Conservation (phyloP, 37 sponge, comb jelly and placozoan species). For the Tethya wilhelma region DNA sequence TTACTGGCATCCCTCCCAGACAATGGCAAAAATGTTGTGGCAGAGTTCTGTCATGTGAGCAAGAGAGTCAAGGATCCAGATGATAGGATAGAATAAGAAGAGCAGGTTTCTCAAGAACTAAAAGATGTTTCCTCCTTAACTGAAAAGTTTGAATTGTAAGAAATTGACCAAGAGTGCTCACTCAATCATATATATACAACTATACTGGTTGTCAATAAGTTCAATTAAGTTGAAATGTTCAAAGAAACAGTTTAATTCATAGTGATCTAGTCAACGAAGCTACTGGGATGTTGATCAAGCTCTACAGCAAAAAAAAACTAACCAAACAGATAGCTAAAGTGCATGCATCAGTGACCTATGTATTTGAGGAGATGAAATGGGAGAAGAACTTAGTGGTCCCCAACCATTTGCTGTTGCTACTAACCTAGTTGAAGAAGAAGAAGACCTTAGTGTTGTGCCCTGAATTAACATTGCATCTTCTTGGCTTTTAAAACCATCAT, state of each 20-base stretch:
- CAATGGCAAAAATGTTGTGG: constrained; percentile 39
- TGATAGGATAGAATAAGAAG: neutral
- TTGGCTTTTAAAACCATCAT: no score
- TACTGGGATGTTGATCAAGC: constrained; percentile 6
- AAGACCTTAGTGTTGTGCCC: no score
- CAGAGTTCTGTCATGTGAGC: neutral
- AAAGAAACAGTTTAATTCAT: neutral
- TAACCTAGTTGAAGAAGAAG: no score
- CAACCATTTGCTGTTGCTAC: no score
- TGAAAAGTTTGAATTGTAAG: neutral
- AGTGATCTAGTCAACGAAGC: constrained; percentile 37
- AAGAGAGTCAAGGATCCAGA: neutral
- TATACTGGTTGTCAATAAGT: no score
- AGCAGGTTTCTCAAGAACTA: constrained; percentile 1
- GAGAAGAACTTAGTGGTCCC: neutral
- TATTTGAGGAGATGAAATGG: constrained; percentile 31
- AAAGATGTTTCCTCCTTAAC: neutral
- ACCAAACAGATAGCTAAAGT: neutral
- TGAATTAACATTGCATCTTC: no score
- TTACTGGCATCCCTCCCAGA: constrained; percentile 18
- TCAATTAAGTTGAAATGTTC: neutral
- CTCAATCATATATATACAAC: no score
- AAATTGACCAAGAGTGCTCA: neutral
- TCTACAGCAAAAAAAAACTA: constrained; percentile 21
- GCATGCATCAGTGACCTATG: neutral